Base-by-base conservation (phyloP, 37 sponge, comb jelly and placozoan species). In the Halisarca cf. caerulea region DNA sequence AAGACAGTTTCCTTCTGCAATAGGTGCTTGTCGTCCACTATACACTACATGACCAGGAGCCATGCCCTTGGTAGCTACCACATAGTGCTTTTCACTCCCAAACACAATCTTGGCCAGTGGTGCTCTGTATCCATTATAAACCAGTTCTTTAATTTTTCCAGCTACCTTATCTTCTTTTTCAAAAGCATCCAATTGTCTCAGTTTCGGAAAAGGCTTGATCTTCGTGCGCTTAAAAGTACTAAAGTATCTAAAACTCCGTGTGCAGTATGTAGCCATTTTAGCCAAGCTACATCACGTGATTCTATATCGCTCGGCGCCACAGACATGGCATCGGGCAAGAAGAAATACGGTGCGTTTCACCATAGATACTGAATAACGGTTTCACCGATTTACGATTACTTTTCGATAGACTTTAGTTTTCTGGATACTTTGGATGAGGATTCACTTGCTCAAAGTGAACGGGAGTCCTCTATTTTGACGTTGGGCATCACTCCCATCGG, bases 141-240 rank as follows among this genome's bases (percentile, higher is more conserved):
- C 45, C 18, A 74, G 30, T 1, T 74, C 77, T 40, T 74, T 74
- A 36, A 74, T 37, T 37, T 21, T 37, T 2, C 77, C 77, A 9
- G 42, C 77, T 2, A 44, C 1, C 24, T 23, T 36, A n/a, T 7
- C 42, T 6, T 74, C 45, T 40, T 4, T 74, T 40, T 74, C 77
- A 21, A 37, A 2, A 20, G 1, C 6, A 74, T 74, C 77, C 45
- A 74, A 43, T 20, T 37, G 15, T 40, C 77, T 38, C 21, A 74
- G 77, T 2, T 37, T 37, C 17, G 77, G 77, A 6, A 74, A 74
- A n/a, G 77, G 77, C 24, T 44, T 74, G 0, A 43, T 74, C 24
- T 74, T 74, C 17, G 77, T 44, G 15, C 24, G 30, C 77, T 74
- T 74, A 44, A 74, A 74, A 36, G 42, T 74, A 38, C 77, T 74